Conservation (phyloP, 2,888 invertebrate genomes). For the Netelia inedita region DNA sequence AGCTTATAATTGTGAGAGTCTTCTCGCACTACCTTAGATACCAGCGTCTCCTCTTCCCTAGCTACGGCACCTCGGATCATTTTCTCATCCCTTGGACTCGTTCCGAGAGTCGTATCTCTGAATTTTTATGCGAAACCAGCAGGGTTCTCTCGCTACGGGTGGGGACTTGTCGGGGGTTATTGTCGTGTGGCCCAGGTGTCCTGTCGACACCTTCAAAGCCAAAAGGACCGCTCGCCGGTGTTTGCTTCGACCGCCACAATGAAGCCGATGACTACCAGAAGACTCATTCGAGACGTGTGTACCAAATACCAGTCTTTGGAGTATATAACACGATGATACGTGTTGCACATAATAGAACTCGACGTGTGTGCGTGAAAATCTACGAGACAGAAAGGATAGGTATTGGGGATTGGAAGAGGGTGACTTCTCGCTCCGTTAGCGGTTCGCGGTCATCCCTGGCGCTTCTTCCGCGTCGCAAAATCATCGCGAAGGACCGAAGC, state of each 20-base stretch:
- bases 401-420: constrained; percentile 21
- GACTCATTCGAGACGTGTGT: constrained; percentile 44
- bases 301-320: constrained; percentile 15
- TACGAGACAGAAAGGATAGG: constrained; percentile 13
- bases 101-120: constrained; percentile 49
- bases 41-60: constrained; percentile 35
- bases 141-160: constrained; percentile 68
- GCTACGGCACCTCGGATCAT: neutral
- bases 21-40: constrained; percentile 27
- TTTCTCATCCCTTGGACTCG: constrained; percentile 23
- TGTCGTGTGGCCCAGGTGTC: constrained; percentile 79
- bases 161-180: constrained; percentile 75
- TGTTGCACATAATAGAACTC: constrained; percentile 26
- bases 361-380: constrained; percentile 16
- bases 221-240: constrained; percentile 70
- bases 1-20: constrained; percentile 76
- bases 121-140: constrained; percentile 51
- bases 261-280: constrained; percentile 57
- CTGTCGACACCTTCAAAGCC: constrained; percentile 81
- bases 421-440: constrained; percentile 57
- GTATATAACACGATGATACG: constrained; percentile 4
- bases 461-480: constrained; percentile 35
- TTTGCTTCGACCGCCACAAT: constrained; percentile 59
- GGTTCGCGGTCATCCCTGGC: constrained; percentile 30
- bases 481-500: constrained; percentile 34